Evolutionary conservation across 1,140 invertebrate genomes (phyloP).

Genomic region (Zaprionus ghesquierei): DNA sequence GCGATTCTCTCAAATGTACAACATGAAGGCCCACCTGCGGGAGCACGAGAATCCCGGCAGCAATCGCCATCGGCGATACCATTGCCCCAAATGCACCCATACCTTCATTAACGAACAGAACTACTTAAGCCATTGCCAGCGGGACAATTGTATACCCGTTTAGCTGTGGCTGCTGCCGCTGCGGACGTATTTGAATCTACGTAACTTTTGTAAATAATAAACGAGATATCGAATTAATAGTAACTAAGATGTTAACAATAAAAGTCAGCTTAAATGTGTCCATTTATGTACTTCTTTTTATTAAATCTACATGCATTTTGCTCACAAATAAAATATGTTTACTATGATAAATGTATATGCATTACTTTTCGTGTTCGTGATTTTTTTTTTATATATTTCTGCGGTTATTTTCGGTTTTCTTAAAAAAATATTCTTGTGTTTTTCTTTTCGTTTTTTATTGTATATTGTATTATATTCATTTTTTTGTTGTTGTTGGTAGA

Average conservation of each 20-base stretch:
- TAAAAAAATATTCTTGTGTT: slow-evolving; percentile 68
- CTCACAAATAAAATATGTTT: slow-evolving; percentile 80
- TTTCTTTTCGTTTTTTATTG: slow-evolving; percentile 37
- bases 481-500: slow-evolving; percentile 39
- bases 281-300: slow-evolving; percentile 63
- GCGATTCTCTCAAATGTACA: slow-evolving; percentile 92
- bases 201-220: slow-evolving; percentile 8
- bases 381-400: slow-evolving; percentile 69
- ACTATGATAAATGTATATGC: slow-evolving; percentile 74
- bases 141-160: slow-evolving; percentile 58
- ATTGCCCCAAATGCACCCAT: slow-evolving; percentile 66
- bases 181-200: slow-evolving; percentile 17
- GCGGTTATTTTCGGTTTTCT: slow-evolving; percentile 62
- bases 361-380: slow-evolving; percentile 45
- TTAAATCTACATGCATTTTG: slow-evolving; percentile 80
- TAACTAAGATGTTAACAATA: slow-evolving; percentile 15
- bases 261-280: slow-evolving; percentile 36
- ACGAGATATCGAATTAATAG: background rate
- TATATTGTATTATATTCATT: slow-evolving; percentile 53
- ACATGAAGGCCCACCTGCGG: slow-evolving; percentile 69
- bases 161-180: slow-evolving; percentile 9
- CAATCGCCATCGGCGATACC: slow-evolving; percentile 65
- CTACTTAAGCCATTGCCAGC: slow-evolving; percentile 52
- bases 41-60: slow-evolving; percentile 69
- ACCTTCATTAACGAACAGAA: slow-evolving; percentile 75